These are phyloP conservation scores for Dendrolimus pini DNA, from an alignment of 2,888 invertebrate genomes.

Conservation along the genomic window DNA sequence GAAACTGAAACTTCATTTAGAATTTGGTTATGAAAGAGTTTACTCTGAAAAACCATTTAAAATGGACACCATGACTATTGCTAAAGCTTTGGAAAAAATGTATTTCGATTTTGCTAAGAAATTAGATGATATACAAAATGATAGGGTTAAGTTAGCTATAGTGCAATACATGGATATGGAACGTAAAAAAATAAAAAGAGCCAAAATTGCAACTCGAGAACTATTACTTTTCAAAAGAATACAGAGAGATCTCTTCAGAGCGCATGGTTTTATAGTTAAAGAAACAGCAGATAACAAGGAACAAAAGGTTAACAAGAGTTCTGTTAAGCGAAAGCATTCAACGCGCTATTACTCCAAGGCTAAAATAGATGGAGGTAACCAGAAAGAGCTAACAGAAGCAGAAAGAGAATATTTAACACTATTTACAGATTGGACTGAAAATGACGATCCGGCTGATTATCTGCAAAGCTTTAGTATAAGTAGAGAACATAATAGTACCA, in stretches of 20 bases:
- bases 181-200: conserved; percentile 62
- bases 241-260: conserved; percentile 43
- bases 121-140: conserved; percentile 74
- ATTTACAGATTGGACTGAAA: conserved; percentile 59
- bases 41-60: conserved; percentile 76
- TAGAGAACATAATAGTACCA: conserved; percentile 4
- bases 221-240: conserved; percentile 67
- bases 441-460: conserved; percentile 46
- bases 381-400: conserved; percentile 34
- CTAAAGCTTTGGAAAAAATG: conserved; percentile 75
- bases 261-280: conserved; percentile 48
- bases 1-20: conserved; percentile 75
- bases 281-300: conserved; percentile 4
- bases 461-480: conserved; percentile 25
- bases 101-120: conserved; percentile 67
- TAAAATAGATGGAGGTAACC: conserved; percentile 12
- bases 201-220: conserved; percentile 76
- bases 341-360: conserved; percentile 5
- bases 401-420: conserved; percentile 51
- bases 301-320: conserved; percentile 2
- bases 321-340: conserved; percentile 10
- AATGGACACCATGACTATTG: conserved; percentile 71
- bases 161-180: conserved; percentile 69
- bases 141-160: conserved; percentile 69
- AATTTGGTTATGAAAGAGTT: conserved; percentile 79